Conservation (phyloP, 2,888 invertebrate species). For the Tachina grossa region DNA sequence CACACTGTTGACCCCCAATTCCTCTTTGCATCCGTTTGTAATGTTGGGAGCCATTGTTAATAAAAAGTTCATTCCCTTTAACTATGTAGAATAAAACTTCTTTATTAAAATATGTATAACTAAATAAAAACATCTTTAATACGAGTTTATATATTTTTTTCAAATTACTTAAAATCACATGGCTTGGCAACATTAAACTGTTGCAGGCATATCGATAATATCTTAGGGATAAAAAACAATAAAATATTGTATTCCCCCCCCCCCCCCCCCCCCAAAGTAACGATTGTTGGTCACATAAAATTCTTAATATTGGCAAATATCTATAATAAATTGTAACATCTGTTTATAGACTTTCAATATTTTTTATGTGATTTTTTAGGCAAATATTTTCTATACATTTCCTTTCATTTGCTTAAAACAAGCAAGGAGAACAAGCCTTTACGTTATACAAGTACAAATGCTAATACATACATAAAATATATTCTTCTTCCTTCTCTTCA, state of each 20-base stretch:
- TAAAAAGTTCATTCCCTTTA: no score
- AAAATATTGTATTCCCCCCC: slow-evolving; percentile 49
- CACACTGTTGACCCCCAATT: no score
- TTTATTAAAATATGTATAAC: background rate
- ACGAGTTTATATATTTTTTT: background rate
- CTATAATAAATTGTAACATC: slow-evolving; percentile 64
- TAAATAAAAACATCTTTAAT: background rate
- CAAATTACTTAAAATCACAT: slow-evolving; percentile 19
- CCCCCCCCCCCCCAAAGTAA: slow-evolving; percentile 35
- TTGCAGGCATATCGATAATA: slow-evolving; percentile 22
- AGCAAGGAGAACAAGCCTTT: slow-evolving; percentile 25
- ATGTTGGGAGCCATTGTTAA: no score
- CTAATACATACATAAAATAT: slow-evolving; percentile 20
- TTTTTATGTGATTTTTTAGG: slow-evolving; percentile 9
- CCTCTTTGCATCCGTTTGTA: no score
- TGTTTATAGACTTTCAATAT: slow-evolving; percentile 57
- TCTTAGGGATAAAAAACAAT: slow-evolving; percentile 33
- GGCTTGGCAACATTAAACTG: background rate
- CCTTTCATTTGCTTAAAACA: background rate
- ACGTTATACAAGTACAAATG: slow-evolving; percentile 16
- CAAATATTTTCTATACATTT: background rate
- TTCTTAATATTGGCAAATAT: slow-evolving; percentile 61
- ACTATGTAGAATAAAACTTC: no score
- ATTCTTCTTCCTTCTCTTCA: background rate
- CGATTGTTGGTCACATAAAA: slow-evolving; percentile 66